Percentiles rank a stretch among this genome's conserved stretches.
These are phyloP conservation scores for Redunca redunca DNA, from an alignment of 2,113 vertebrate genomes.

Conservation along the genomic window DNA sequence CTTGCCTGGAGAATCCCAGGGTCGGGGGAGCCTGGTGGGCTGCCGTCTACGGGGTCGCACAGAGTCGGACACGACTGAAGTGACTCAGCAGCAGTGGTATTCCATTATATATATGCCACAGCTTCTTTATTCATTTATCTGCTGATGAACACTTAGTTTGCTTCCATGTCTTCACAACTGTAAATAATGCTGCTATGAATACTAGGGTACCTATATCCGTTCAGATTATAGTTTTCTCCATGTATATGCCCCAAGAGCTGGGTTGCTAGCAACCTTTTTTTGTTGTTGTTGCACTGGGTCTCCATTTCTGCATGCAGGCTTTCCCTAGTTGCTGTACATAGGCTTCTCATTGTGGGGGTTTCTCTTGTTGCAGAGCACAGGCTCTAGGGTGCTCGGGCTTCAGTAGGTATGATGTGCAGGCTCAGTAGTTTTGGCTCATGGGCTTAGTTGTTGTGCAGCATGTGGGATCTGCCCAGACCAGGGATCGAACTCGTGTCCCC, in stretches of 20 bases:
- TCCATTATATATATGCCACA: background rate
- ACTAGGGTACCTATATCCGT: background rate
- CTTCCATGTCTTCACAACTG: background rate
- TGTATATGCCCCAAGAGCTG: background rate
- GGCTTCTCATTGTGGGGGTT: background rate
- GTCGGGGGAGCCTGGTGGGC: no score
- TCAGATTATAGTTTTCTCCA: background rate
- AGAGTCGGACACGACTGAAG: no score
- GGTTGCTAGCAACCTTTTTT: background rate
- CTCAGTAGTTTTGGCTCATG: background rate
- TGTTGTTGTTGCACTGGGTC: background rate
- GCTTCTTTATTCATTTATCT: background rate
- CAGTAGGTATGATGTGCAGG: background rate
- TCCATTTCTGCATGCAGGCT: background rate
- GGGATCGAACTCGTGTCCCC: rapidly evolving
- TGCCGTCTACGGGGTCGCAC: no score
- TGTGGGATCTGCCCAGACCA: background rate
- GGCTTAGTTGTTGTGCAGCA: background rate
- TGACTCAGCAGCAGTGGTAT: no score
- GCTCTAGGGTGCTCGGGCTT: background rate
- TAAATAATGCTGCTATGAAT: background rate
- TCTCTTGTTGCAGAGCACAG: background rate
- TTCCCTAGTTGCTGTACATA: background rate
- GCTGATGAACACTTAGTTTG: background rate
- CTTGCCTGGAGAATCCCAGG: no score